These are phyloP conservation scores for Oryzias melastigma DNA, from an alignment of 2,113 vertebrate species.

Conservation along the genomic window DNA sequence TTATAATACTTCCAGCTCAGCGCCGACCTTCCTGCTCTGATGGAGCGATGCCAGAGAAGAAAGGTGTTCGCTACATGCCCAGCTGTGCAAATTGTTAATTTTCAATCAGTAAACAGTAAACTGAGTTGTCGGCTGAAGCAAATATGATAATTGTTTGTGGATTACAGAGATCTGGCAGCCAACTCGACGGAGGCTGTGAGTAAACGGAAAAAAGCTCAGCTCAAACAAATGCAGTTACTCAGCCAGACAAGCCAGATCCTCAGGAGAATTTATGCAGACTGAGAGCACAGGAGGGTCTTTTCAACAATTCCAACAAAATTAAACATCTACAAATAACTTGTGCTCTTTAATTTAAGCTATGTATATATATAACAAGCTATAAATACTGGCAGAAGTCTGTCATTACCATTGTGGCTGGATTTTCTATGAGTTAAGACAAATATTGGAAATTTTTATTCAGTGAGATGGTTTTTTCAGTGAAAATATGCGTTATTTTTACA, in stretches of 20 bases:
- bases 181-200: constrained; percentile 70
- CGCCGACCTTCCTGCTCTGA: constrained; percentile 26
- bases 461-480: too few species aligned
- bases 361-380: too few species aligned
- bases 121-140: constrained; percentile 69
- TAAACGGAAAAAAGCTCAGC: constrained; percentile 72
- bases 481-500: too few species aligned
- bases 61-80: constrained; percentile 69
- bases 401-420: too few species aligned
- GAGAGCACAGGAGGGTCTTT: constrained; percentile 36
- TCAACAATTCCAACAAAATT: constrained; percentile 49
- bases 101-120: constrained; percentile 73
- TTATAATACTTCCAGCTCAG: constrained; percentile 13
- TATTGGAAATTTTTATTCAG: too few species aligned
- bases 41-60: constrained; percentile 53
- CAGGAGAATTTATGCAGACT: constrained; percentile 34
- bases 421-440: too few species aligned
- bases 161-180: constrained; percentile 74
- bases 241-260: constrained; percentile 46
- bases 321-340: constrained; percentile 31
- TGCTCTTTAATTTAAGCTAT: not conserved
- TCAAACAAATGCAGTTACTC: constrained; percentile 72
- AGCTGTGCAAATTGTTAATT: constrained; percentile 78
- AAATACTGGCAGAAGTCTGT: too few species aligned
- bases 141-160: constrained; percentile 79